Evolutionary conservation across 2,797 vertebrate genomes (phyloP).

Genomic region (Falco naumanni): DNA sequence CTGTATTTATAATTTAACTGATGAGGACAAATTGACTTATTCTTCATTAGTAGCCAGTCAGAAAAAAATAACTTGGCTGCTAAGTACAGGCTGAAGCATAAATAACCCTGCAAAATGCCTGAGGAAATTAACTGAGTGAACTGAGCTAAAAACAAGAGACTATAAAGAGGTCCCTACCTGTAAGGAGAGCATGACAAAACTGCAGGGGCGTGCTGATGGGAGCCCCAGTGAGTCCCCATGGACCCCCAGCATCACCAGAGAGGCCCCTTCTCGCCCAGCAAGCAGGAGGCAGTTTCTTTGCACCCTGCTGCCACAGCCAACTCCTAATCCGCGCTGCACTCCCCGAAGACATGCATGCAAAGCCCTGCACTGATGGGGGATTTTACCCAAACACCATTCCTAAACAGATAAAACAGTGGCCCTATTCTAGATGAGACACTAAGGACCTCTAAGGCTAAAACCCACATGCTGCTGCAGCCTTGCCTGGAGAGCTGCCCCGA

Average conservation of each 20-base stretch:
- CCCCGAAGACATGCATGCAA: background rate
- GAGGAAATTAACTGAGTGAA: background rate
- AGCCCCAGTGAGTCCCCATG: background rate
- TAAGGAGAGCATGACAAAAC: background rate
- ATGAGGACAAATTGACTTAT: slow-evolving; percentile 52
- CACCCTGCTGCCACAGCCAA: background rate
- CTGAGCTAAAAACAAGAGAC: background rate
- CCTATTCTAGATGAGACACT: background rate
- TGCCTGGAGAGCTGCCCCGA: background rate
- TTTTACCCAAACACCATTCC: background rate
- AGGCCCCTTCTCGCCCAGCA: background rate
- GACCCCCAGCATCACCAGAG: background rate
- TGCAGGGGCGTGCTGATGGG: background rate
- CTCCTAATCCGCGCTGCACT: background rate
- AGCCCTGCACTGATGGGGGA: background rate
- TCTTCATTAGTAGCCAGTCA: slow-evolving; percentile 58
- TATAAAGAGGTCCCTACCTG: background rate
- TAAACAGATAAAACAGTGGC: background rate
- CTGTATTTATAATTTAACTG: slow-evolving; percentile 47
- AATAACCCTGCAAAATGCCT: slow-evolving; percentile 25
- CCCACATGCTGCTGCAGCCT: background rate
- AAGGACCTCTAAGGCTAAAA: background rate
- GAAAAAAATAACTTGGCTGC: slow-evolving; percentile 38
- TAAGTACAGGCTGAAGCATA: slow-evolving; percentile 15
- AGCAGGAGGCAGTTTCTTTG: background rate